Percentiles rank a stretch among this genome's conserved stretches.
Conservation (phyloP, 2,113 vertebrate genomes). For the Caranx melampygus region DNA sequence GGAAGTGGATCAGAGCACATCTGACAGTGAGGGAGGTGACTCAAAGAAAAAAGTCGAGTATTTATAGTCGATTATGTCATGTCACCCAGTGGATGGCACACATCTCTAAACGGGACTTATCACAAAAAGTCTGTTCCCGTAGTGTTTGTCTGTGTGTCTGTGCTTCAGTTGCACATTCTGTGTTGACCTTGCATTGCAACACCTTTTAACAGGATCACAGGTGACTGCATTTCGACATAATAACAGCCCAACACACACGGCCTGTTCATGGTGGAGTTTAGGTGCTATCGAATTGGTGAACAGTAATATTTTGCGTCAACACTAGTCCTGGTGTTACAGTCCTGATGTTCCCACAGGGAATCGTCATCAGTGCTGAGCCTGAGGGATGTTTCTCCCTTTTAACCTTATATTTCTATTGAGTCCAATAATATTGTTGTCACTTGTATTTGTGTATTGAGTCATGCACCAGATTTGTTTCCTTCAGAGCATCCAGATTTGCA, state of each 20-base stretch:
- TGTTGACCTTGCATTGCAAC: constrained; percentile 38
- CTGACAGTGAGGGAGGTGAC: not conserved
- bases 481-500: not conserved
- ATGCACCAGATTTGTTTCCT: not conserved
- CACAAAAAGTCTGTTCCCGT: not conserved
- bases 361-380: not conserved
- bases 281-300: not conserved
- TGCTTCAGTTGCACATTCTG: not conserved
- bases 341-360: not conserved
- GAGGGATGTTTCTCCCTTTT: not conserved
- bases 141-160: not conserved
- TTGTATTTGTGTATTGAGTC: no score
- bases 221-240: not conserved
- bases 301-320: not conserved
- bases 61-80: not conserved
- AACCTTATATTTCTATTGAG: not conserved
- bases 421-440: no score
- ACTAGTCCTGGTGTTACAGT: not conserved
- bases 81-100: constrained; percentile 12
- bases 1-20: constrained; percentile 20
- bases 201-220: not conserved
- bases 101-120: not conserved
- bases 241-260: no score
- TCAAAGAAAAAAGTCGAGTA: not conserved
- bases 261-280: not conserved